These are phyloP conservation scores for Hemiprocne comata DNA, from an alignment of 2,113 vertebrate genomes.

Conservation along the genomic window DNA sequence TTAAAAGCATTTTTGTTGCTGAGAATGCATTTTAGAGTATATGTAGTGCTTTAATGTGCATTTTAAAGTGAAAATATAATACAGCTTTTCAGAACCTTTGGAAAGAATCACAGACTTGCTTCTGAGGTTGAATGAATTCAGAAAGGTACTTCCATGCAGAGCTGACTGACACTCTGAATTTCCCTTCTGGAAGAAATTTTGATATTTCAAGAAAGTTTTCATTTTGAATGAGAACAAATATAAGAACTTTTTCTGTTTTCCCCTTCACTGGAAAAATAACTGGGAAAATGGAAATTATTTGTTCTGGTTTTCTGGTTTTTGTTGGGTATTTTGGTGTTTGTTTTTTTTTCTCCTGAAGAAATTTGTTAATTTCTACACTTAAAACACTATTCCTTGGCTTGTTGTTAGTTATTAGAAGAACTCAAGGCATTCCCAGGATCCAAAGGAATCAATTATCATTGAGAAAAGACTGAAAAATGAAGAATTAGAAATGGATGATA, in stretches of 20 bases:
- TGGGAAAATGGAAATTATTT: not conserved
- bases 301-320: not conserved
- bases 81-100: conserved; percentile 25
- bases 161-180: not conserved
- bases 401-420: not conserved
- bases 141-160: not conserved
- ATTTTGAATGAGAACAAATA: not conserved
- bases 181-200: not conserved
- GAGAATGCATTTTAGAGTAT: conserved; percentile 43
- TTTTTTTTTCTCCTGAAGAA: not conserved
- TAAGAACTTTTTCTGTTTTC: not conserved
- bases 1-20: conserved; percentile 68
- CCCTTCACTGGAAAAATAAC: not conserved
- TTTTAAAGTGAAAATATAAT: conserved; percentile 62
- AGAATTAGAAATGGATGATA: not conserved
- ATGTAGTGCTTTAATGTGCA: conserved; percentile 46
- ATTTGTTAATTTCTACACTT: not conserved
- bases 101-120: conserved; percentile 8
- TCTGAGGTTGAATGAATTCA: conserved; percentile 17
- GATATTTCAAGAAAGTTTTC: not conserved
- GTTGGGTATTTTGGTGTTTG: not conserved
- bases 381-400: not conserved
- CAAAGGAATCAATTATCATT: not conserved
- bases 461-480: not conserved
- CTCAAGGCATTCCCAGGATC: not conserved